phyloP scores from a whole-genome alignment of 37 sponge, comb jelly and placozoan genomes.

The Petrosia ficiformis region DNA sequence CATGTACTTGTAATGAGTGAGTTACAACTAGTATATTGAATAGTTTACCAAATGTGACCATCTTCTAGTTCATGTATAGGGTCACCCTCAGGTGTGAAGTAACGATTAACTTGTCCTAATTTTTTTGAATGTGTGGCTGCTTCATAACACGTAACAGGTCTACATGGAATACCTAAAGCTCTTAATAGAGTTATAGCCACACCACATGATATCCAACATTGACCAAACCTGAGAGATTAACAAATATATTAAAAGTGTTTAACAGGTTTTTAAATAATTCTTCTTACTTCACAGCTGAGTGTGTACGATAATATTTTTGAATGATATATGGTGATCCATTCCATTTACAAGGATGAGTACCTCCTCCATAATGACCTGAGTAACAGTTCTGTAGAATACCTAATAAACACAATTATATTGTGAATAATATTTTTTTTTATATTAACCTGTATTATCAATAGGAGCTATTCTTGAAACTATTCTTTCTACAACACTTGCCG shows the following conservation, averaged over 20 bases:
- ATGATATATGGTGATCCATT: constrained; percentile 66
- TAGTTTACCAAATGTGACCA: constrained; percentile 48
- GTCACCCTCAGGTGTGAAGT: constrained; percentile 62
- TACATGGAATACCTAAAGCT: constrained; percentile 67
- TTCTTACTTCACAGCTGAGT: constrained; percentile 61
- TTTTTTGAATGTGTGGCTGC: constrained; percentile 42
- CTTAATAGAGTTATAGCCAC: constrained; percentile 72
- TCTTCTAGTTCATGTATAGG: constrained; percentile 24
- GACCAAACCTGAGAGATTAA: constrained; percentile 56
- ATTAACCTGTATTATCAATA: constrained; percentile 9
- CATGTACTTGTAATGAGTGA: neutral
- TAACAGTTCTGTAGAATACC: constrained; percentile 34
- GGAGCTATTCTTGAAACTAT: constrained; percentile 26
- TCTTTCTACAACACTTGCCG: constrained; percentile 24
- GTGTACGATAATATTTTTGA: constrained; percentile 41
- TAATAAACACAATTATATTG: neutral
- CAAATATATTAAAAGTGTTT: neutral
- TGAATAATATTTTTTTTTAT: neutral
- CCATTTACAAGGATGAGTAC: constrained; percentile 70
- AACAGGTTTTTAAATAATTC: neutral
- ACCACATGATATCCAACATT: constrained; percentile 81
- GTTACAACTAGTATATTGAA: too few species aligned
- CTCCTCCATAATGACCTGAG: constrained; percentile 35
- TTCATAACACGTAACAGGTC: constrained; percentile 85
- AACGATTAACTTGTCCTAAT: constrained; percentile 43